Conservation (phyloP, 1,140 invertebrate genomes). For the Bombus haemorrhoidalis region DNA sequence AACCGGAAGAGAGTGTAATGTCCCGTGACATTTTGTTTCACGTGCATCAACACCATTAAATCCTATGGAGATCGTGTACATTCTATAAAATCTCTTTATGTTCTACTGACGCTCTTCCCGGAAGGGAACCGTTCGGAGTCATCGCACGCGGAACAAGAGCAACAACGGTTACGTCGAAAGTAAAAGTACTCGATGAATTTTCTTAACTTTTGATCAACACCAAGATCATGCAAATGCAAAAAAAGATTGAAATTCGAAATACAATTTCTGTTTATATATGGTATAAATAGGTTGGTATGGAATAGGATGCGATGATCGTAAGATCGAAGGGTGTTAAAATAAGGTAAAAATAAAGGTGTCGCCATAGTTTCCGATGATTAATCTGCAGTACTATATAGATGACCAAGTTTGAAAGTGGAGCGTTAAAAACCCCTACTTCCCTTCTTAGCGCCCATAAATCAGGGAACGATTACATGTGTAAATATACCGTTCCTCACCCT, state of each 20-base stretch:
- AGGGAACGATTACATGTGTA: conserved; percentile 66
- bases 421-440: conserved; percentile 32
- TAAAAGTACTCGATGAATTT: neutral
- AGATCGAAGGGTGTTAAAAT: neutral
- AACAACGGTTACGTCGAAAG: neutral
- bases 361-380: conserved; percentile 39
- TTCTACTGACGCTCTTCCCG: conserved; percentile 13
- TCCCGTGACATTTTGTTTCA: conserved; percentile 62
- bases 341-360: neutral
- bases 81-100: conserved; percentile 22
- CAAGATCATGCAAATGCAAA: neutral
- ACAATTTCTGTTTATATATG: too few relatives aligned
- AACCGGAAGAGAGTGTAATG: conserved; percentile 66
- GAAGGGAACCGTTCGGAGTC: neutral
- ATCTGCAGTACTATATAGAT: conserved; percentile 23
- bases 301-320: neutral
- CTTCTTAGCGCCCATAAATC: conserved; percentile 61
- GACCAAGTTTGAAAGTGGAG: conserved; percentile 18
- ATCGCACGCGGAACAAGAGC: neutral
- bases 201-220: neutral
- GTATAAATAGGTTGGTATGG: neutral
- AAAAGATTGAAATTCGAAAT: neutral
- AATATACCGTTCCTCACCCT: conserved; percentile 57
- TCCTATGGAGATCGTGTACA: conserved; percentile 38
- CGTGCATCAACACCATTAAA: conserved; percentile 55